Evolutionary conservation across 2,888 invertebrate species (phyloP), one percentile per base, ranked within the genome.

Genomic region (Scaptomyza reducta): DNA sequence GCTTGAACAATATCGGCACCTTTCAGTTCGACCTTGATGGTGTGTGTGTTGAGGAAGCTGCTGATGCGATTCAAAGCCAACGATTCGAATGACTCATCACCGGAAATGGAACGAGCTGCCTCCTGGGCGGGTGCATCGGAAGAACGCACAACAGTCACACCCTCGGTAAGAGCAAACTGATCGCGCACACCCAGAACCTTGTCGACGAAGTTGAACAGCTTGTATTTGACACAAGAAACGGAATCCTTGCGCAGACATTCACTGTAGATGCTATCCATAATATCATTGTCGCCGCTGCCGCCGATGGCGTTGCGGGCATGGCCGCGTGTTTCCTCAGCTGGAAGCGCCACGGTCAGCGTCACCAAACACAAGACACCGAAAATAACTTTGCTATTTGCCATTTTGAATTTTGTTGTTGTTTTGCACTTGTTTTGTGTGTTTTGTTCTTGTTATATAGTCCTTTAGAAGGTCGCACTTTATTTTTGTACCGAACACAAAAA

Each of bases 171-270:
- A 9, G 95, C 94, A 89, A 96, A 96, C 69, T 94, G 94, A 88
- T 97, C 96, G 91, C 96, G 96, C 80, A 95, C 95, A 50, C 95
- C 95, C 65, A 96, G 93, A 93, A 96, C 95, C 92, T 96, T 96
- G 93, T 97, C 97, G 78, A 97, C 96, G 92, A 95, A 96, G 22
- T 96, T 95, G 93, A 96, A 96, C 89, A 97, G 94, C 91, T 96
- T 97, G 93, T 96, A 96, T 91, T 96, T 97, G 87, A 97, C 94
- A 91, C 97, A 97, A 91, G 95, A 95, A 79, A 96, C 94, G 29
- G 96, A 96, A 89, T 96, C 96, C 92, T 96, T 97, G 87, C 95
- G 94, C 72, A 96, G 92, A 90, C 97, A 97, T 88, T 97, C 97
- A 85, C 93, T 93, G 91, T 95, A 95, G 90, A 95, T 95, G 87